Evolutionary conservation across 2,888 invertebrate species (phyloP).

Genomic region (Erynnis tages): DNA sequence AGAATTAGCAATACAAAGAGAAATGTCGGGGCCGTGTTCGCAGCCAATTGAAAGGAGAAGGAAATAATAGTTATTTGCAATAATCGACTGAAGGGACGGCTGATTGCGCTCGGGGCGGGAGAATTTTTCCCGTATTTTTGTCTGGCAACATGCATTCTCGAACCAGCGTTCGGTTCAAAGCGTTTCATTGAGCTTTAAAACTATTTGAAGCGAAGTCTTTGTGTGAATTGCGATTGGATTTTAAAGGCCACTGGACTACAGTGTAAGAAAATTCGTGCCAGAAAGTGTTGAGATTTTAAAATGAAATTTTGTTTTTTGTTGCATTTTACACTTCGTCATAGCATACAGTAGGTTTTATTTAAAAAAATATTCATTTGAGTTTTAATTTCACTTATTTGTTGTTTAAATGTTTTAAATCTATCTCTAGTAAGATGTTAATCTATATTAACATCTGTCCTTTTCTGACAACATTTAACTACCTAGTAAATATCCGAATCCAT

Average conservation of each 20-base stretch:
- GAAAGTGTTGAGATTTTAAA: neutral
- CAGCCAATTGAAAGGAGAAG: constrained; percentile 69
- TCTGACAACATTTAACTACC: no score
- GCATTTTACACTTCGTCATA: no score
- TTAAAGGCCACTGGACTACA: neutral
- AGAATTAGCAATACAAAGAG: constrained; percentile 71
- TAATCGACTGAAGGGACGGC: constrained; percentile 77
- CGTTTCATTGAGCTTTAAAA: constrained; percentile 18
- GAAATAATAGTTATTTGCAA: constrained; percentile 73
- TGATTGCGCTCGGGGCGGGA: constrained; percentile 72
- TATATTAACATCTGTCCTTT: no score
- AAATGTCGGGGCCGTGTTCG: constrained; percentile 51
- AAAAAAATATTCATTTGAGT: no score
- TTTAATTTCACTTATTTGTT: no score
- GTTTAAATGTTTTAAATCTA: no score
- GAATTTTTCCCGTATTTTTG: constrained; percentile 59
- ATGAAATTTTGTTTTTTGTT: no score
- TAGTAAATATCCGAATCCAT: no score
- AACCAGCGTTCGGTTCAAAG: constrained; percentile 40
- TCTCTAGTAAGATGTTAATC: no score
- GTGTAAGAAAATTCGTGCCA: neutral
- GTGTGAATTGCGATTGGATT: constrained; percentile 12
- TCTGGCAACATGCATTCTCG: constrained; percentile 45
- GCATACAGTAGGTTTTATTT: no score
- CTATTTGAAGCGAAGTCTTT: constrained; percentile 9